A percentile compares a stretch with the other conserved stretches of the same genome.
phyloP scores from a whole-genome alignment of 1,140 invertebrate species.

The Fopius arisanus region DNA sequence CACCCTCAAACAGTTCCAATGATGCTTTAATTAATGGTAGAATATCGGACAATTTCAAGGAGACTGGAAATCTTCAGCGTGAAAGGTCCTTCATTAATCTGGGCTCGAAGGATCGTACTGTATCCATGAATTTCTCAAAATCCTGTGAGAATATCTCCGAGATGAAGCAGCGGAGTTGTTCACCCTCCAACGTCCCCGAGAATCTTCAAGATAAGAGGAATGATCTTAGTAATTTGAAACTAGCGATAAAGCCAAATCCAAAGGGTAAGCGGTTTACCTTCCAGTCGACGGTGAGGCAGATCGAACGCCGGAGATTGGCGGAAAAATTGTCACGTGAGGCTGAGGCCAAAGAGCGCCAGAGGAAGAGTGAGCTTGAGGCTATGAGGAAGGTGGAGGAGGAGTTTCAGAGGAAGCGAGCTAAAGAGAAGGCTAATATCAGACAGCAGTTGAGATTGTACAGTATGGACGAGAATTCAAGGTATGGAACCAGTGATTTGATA shows the following conservation, averaged over 20 bases:
- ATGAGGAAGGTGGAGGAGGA: slow-evolving; percentile 80
- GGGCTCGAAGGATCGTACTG: slow-evolving; percentile 40
- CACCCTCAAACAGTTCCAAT: slow-evolving; percentile 19
- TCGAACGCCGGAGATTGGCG: slow-evolving; percentile 76
- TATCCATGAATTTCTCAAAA: slow-evolving; percentile 50
- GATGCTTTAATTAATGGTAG: slow-evolving; percentile 22
- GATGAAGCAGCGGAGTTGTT: slow-evolving; percentile 44
- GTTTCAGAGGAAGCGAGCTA: slow-evolving; percentile 76
- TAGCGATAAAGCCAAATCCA: slow-evolving; percentile 38
- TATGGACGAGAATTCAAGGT: slow-evolving; percentile 63
- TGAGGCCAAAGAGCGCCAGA: slow-evolving; percentile 77
- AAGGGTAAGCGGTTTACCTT: slow-evolving; percentile 78
- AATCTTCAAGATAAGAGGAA: slow-evolving; percentile 45
- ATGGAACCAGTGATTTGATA: slow-evolving; percentile 36
- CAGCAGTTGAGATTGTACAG: slow-evolving; percentile 76
- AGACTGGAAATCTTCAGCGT: slow-evolving; percentile 13
- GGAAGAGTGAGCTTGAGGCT: slow-evolving; percentile 77
- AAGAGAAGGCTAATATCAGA: slow-evolving; percentile 78
- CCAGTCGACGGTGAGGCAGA: slow-evolving; percentile 80
- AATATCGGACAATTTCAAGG: slow-evolving; percentile 17
- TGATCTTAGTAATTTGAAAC: slow-evolving; percentile 45
- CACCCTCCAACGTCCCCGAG: slow-evolving; percentile 41
- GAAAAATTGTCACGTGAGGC: slow-evolving; percentile 79
- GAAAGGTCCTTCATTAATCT: slow-evolving; percentile 41
- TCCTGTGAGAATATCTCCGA: slow-evolving; percentile 61